phyloP scores from a whole-genome alignment of 2,797 vertebrate genomes.

The Anas acuta region DNA sequence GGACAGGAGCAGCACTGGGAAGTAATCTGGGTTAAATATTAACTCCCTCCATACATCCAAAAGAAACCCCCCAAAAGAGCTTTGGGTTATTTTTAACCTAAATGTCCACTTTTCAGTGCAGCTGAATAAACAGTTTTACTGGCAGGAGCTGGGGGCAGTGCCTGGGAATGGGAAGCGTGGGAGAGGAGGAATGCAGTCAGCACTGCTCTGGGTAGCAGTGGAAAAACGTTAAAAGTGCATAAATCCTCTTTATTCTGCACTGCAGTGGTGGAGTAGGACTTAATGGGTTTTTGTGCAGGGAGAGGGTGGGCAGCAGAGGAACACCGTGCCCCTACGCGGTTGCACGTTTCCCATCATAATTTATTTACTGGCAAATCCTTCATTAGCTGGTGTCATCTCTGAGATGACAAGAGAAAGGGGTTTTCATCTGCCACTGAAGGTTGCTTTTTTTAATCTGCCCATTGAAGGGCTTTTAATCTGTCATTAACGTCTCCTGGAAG shows the following conservation, averaged over 20 bases:
- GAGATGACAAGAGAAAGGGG: background rate
- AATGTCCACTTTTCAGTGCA: background rate
- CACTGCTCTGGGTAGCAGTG: background rate
- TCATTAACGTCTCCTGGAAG: background rate
- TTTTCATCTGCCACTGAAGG: background rate
- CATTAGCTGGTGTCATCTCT: background rate
- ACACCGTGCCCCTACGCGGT: background rate
- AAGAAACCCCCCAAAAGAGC: background rate
- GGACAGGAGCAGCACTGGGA: background rate
- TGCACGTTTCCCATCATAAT: background rate
- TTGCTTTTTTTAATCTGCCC: background rate
- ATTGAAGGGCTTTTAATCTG: background rate
- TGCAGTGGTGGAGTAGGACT: background rate
- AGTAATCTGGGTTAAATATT: background rate
- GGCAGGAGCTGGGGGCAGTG: background rate
- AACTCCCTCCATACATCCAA: accelerated
- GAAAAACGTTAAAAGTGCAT: background rate
- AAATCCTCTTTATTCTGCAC: background rate
- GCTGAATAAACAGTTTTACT: background rate
- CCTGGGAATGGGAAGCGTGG: background rate
- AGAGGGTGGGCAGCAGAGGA: background rate
- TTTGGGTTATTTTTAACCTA: background rate
- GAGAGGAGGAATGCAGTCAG: accelerated
- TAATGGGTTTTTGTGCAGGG: background rate
- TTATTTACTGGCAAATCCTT: background rate